Base-by-base conservation (phyloP, 2,113 vertebrate species). In the Hystrix cristata region DNA sequence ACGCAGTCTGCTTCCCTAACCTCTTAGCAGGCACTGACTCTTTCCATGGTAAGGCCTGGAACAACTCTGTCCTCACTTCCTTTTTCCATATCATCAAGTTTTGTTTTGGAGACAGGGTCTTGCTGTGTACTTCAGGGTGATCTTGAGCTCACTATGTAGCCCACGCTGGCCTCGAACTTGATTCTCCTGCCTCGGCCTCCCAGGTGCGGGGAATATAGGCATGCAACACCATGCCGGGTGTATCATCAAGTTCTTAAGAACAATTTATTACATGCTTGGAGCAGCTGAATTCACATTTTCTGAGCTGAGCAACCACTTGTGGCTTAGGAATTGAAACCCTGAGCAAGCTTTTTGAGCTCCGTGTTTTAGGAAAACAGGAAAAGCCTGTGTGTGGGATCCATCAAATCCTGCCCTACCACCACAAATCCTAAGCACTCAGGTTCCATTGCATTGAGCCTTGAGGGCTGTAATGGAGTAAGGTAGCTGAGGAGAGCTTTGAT, bases 291-390 rank as follows among this genome's bases (percentile, higher is more conserved):
- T 88, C 79, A 74, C 55, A 14, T 95, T 92, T 94, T 95, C 71
- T 60, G 85, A 93, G 72, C 90, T 94, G 53, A 96, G 72, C 65
- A 81, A 51, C 84, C 85, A 34, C 65, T 67, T 79, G 43, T n/a
- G 38, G 51, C 31, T 92, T 78, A 95, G 98, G 97, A 98, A 98
- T 90, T 95, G 94, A 97, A 97, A 98, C 90, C 84, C 90, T 85
- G 83, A 96, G 80, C 71, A 81, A 60, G 80, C 89, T 59, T 4
- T 92, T 97, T 94, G 74, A 88, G 84, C 38, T 84, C 12, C 67
- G 80, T n/a, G 57, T 87, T 95, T 89, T 46, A 93, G 76, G 95
- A 95, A 97, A 96, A 95, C 82, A 96, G 93, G 91, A 96, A 97
- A 78, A 84, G 69, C 46, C 83, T 82, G 8, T 1, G 0, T 81